Evolutionary conservation across 1,140 invertebrate species (phyloP), one percentile per base, ranked within the genome.

Genomic region (Phymastichus coffea): DNA sequence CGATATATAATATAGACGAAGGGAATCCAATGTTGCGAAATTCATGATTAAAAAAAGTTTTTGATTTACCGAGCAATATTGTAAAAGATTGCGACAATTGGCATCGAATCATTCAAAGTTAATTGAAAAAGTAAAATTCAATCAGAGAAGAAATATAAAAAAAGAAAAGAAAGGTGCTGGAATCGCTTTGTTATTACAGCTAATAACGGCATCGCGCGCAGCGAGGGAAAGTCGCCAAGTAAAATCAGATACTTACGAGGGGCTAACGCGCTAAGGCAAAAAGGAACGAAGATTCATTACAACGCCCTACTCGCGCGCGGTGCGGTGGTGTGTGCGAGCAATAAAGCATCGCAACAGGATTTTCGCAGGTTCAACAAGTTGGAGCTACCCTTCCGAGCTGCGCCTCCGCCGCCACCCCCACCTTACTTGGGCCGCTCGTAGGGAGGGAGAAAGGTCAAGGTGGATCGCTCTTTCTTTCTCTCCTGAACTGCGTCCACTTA

Each of bases 301-400:
- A 28, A 38, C 57, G 48, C 51, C 30, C 41, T 22, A 14, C 38
- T 30, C 33, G 38, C 43, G 43, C 46, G 19, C n/a, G n/a, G n/a
- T n/a, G n/a, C n/a, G n/a, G n/a, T n/a, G n/a, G n/a, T n/a, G n/a
- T n/a, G 23, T 9, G 23, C 28, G 52, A 3, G 43, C 33, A 47
- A 60, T 61, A 55, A 61, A 61, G 58, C 44, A 61, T 48, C n/a
- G n/a, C n/a, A n/a, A n/a, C 58, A 38, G 44, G 49, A 54, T 61
- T 61, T 61, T 61, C 58, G 35, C 49, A 30, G 20, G 51, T 26
- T 60, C 57, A 60, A 60, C 57, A 60, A 54, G 57, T 60, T 54
- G 56, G 26, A 58, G 56, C 23, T 47, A 44, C 43, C 63, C 38
- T 47, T 19, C 37, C 10, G 33, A 30, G 61, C 49, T 37, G 61